Conservation (phyloP, 2,797 vertebrate species). For the Coendou prehensilis region DNA sequence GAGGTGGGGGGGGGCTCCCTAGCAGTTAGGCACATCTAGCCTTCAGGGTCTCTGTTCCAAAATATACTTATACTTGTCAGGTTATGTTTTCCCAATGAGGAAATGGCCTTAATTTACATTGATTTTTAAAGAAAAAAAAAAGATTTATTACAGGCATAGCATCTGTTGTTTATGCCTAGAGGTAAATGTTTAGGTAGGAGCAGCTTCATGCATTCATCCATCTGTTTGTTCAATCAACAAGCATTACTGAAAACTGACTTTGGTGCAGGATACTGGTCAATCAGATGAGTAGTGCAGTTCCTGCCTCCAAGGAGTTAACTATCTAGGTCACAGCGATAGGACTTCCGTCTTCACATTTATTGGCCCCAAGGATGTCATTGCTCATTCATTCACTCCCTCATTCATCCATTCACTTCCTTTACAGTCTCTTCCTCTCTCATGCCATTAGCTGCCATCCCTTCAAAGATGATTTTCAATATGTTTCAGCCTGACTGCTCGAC, state of each 20-base stretch:
- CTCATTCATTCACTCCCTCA: background rate
- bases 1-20: background rate
- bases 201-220: background rate
- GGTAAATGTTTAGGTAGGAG: conserved; percentile 58
- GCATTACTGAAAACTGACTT: background rate
- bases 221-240: conserved; percentile 19
- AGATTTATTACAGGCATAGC: background rate
- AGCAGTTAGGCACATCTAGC: background rate
- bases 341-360: background rate
- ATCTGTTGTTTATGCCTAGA: conserved; percentile 64
- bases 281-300: background rate
- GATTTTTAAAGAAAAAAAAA: background rate
- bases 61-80: background rate
- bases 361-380: background rate
- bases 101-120: conserved; percentile 64
- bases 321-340: background rate
- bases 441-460: background rate
- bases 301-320: background rate
- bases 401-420: background rate
- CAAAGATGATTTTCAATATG: background rate
- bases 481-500: background rate
- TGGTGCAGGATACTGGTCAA: background rate
- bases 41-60: background rate
- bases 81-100: background rate
- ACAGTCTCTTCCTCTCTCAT: background rate